A percentile compares a stretch with the other conserved stretches of the same genome.
Evolutionary conservation across 2,888 invertebrate species (phyloP).

Genomic region (Meiosimyza platycephala): DNA sequence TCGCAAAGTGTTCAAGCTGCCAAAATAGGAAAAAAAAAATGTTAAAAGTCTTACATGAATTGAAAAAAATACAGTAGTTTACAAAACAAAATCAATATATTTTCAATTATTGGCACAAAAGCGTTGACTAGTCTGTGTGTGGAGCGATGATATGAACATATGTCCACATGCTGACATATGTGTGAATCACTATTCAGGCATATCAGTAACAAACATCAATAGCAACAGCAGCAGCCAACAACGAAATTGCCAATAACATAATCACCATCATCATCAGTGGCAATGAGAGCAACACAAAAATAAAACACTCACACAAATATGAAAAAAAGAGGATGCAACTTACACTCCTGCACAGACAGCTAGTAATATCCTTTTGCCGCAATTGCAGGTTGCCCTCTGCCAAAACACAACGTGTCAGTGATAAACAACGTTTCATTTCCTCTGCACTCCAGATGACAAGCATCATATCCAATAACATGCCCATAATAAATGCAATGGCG

Average conservation of each 20-base stretch:
- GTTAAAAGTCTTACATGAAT: neutral
- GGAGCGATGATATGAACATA: neutral
- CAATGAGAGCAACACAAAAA: too few relatives aligned
- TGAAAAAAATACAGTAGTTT: neutral
- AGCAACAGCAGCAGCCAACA: too few relatives aligned
- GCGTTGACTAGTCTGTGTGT: neutral
- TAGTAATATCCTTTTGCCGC: neutral
- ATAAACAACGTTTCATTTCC: conserved; percentile 36
- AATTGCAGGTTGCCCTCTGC: conserved; percentile 21
- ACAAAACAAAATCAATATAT: conserved; percentile 33
- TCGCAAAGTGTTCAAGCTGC: conserved; percentile 44
- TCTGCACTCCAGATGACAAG: conserved; percentile 43
- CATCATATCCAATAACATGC: conserved; percentile 44
- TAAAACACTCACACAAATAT: too few relatives aligned
- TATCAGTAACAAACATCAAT: too few relatives aligned
- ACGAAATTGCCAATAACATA: conserved; percentile 20
- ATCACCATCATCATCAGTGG: too few relatives aligned
- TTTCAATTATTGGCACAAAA: conserved; percentile 36
- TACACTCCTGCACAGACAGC: conserved; percentile 6
- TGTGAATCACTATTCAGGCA: too few relatives aligned
- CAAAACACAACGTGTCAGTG: conserved; percentile 31
- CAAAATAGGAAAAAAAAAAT: conserved; percentile 10
- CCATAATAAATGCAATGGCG: conserved; percentile 34
- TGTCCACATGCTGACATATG: neutral
- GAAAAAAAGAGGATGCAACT: neutral